phyloP scores from a whole-genome alignment of 2,113 vertebrate genomes.

The Oreamnos americanus region DNA sequence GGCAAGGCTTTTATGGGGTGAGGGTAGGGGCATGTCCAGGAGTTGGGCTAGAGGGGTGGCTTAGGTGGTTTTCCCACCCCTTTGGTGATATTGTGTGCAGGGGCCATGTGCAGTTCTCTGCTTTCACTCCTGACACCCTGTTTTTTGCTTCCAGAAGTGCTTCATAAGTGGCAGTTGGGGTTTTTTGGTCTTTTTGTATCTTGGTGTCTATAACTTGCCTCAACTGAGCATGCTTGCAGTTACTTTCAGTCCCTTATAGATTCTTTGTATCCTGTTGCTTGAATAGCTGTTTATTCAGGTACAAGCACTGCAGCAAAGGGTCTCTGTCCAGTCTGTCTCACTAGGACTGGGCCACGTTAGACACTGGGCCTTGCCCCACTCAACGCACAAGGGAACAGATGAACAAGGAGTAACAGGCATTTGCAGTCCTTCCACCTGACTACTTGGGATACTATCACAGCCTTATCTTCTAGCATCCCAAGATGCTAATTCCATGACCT shows the following conservation, averaged over 20 bases:
- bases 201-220: background rate
- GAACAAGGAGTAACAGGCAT: background rate
- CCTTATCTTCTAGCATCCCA: background rate
- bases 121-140: background rate
- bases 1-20: background rate
- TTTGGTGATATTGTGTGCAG: background rate
- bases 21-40: background rate
- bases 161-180: background rate
- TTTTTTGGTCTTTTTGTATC: background rate
- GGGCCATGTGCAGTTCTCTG: too few relatives aligned
- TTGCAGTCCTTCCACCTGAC: background rate
- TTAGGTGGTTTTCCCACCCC: background rate
- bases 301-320: background rate
- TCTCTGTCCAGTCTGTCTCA: background rate
- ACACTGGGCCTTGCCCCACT: fast-evolving
- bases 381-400: background rate
- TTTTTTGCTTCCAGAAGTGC: background rate
- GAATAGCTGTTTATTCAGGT: background rate
- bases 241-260: background rate
- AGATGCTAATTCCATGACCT: background rate
- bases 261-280: background rate
- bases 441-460: background rate
- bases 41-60: background rate
- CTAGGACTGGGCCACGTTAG: background rate
- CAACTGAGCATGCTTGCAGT: background rate